Conservation (phyloP, 2,888 invertebrate genomes). For the Hydriomena furcata region DNA sequence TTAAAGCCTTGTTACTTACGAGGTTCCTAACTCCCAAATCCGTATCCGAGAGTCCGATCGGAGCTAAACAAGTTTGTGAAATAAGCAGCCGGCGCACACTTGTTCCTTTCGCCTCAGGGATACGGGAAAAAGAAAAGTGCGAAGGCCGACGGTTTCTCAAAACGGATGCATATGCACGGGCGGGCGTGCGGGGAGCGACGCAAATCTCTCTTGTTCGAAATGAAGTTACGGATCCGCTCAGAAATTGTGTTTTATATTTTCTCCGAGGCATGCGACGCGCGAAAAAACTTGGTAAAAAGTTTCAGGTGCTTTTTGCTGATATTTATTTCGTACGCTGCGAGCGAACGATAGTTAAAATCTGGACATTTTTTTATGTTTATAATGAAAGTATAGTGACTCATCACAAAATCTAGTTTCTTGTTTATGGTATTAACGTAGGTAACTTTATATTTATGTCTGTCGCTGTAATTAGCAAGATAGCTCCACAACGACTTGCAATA, state of each 20-base stretch:
- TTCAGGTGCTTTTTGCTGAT: slow-evolving; percentile 45
- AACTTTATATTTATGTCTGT: too few species aligned
- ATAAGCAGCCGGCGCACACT: slow-evolving; percentile 70
- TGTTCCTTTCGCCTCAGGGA: slow-evolving; percentile 66
- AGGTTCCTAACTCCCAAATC: slow-evolving; percentile 62
- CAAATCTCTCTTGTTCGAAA: slow-evolving; percentile 73
- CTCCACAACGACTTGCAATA: too few species aligned
- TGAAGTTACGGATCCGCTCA: slow-evolving; percentile 72
- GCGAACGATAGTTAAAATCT: background rate
- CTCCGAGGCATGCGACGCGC: slow-evolving; percentile 58
- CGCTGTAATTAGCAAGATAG: too few species aligned
- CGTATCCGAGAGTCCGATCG: slow-evolving; percentile 66
- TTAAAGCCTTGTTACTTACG: slow-evolving; percentile 51
- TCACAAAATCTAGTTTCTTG: too few species aligned
- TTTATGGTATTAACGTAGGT: too few species aligned
- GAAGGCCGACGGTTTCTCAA: slow-evolving; percentile 50
- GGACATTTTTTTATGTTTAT: too few species aligned
- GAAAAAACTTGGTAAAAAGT: slow-evolving; percentile 66
- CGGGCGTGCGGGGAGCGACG: slow-evolving; percentile 40
- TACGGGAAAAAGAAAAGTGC: slow-evolving; percentile 60
- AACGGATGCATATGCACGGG: slow-evolving; percentile 67
- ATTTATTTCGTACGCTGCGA: slow-evolving; percentile 34
- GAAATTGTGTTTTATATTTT: slow-evolving; percentile 73
- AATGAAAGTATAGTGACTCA: too few species aligned
- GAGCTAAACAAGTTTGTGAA: slow-evolving; percentile 72